Evolutionary conservation across 2,888 invertebrate genomes (phyloP).

Genomic region (Drosophila neutralis): DNA sequence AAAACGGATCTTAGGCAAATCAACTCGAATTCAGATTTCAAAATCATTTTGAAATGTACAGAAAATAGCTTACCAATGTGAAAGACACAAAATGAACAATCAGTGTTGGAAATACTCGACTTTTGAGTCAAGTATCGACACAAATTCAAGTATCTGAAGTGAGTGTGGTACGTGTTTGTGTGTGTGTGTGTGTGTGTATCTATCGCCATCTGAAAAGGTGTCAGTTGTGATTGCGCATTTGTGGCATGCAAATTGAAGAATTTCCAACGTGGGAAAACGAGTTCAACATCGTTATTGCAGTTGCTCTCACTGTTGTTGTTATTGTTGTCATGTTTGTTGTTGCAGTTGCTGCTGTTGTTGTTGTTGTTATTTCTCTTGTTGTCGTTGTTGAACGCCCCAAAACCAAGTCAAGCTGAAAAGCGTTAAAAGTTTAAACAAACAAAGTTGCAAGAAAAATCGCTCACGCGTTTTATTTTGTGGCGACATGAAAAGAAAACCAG

Average conservation of each 20-base stretch:
- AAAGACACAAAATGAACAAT: slow-evolving; percentile 16
- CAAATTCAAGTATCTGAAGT: slow-evolving; percentile 43
- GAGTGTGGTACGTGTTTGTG: slow-evolving; percentile 33
- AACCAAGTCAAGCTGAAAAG: slow-evolving; percentile 71
- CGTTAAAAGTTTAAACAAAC: slow-evolving; percentile 72
- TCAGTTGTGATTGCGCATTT: slow-evolving; percentile 73
- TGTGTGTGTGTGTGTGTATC: slow-evolving; percentile 24
- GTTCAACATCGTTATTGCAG: slow-evolving; percentile 51
- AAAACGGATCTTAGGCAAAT: neutral
- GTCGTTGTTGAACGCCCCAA: slow-evolving; percentile 57
- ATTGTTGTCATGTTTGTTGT: slow-evolving; percentile 6
- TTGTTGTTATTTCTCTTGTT: slow-evolving; percentile 22
- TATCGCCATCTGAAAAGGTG: slow-evolving; percentile 60
- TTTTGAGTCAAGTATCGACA: slow-evolving; percentile 30
- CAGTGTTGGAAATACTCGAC: slow-evolving; percentile 23
- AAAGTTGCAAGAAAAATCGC: slow-evolving; percentile 65
- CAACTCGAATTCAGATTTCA: neutral
- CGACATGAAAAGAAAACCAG: slow-evolving; percentile 61
- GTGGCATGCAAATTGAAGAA: slow-evolving; percentile 80
- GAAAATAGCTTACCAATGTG: neutral
- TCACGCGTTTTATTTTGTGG: slow-evolving; percentile 66
- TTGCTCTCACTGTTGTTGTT: slow-evolving; percentile 38
- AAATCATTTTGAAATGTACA: neutral
- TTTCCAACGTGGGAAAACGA: slow-evolving; percentile 80
- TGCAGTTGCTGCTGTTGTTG: slow-evolving; percentile 1